Base-by-base conservation (phyloP, 2,113 vertebrate genomes). In the Fregetta grallaria region DNA sequence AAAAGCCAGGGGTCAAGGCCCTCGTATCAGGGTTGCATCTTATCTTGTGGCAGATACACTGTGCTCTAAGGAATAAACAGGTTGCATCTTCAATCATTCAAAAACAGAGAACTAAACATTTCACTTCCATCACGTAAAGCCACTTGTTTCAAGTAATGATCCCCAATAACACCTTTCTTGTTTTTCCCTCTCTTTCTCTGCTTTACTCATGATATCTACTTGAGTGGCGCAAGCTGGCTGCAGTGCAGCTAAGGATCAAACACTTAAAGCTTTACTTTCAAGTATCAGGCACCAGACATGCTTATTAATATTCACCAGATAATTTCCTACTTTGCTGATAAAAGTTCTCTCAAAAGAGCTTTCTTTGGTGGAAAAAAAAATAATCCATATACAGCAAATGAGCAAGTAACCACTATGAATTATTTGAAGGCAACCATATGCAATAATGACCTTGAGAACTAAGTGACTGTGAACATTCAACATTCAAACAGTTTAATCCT, bases 291-390 rank as follows among this genome's bases (percentile, higher is more conserved):
- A 59, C 74, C 79, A 91, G 32, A 81, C 61, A 89, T 74, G 45
- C 38, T 90, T 83, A 94, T 96, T 97, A 96, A 96, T 91, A 96
- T 92, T 95, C 96, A 80, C 53, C 42, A 95, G 36, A 94, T 96
- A 88, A 74, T 90, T 92, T 94, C 83, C 17, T 89, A 65, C 78
- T 87, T 92, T 96, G 32, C 53, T 89, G 77, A 74, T 93, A 68
- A 94, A 95, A 72, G 38, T 94, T 96, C 78, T 83, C 72, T 95
- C 62, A 89, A 61, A 94, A 89, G 68, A 96, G 45, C 32, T 90
- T 96, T 89, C 74, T 96, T 86, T 81, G 23, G 25, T 71, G 30
- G 38, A 26, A 40, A 89, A 83, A 83, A 55, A 71, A 67, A 13
- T 4, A 83, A 77, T 75, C 50, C 36, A 76, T 3, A 86, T 13